Conservation (phyloP, 2,113 vertebrate species). For the Merops nubicus region DNA sequence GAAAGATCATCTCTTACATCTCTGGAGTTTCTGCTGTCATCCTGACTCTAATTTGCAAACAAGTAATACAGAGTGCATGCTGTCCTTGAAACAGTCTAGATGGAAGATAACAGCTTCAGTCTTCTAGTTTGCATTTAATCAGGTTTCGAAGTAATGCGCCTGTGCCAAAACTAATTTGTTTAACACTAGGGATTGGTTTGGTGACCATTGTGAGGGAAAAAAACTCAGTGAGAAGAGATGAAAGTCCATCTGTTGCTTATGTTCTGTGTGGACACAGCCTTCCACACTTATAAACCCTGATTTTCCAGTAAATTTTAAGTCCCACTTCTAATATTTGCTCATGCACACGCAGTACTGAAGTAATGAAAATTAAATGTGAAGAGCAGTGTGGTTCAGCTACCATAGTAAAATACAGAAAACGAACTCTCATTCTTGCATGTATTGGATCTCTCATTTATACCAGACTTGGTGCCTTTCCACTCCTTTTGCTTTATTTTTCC, state of each 20-base stretch:
- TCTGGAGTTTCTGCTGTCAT: neutral
- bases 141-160: neutral
- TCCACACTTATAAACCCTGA: too few relatives aligned
- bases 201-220: neutral
- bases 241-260: neutral
- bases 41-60: neutral
- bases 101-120: neutral
- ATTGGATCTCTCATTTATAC: neutral
- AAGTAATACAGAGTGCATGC: neutral
- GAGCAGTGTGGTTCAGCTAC: neutral
- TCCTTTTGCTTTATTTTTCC: neutral
- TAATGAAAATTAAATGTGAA: rapidly evolving
- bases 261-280: neutral
- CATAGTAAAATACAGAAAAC: neutral
- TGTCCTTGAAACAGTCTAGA: neutral
- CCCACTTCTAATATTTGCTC: neutral
- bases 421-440: neutral
- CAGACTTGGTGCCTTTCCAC: neutral
- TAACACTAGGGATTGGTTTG: neutral
- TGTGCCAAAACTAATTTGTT: neutral
- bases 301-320: too few relatives aligned
- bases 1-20: neutral
- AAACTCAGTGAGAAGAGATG: neutral
- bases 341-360: neutral
- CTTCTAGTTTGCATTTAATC: neutral